Conservation (phyloP, 1,140 invertebrate species). For the Potamilus streckersoni region DNA sequence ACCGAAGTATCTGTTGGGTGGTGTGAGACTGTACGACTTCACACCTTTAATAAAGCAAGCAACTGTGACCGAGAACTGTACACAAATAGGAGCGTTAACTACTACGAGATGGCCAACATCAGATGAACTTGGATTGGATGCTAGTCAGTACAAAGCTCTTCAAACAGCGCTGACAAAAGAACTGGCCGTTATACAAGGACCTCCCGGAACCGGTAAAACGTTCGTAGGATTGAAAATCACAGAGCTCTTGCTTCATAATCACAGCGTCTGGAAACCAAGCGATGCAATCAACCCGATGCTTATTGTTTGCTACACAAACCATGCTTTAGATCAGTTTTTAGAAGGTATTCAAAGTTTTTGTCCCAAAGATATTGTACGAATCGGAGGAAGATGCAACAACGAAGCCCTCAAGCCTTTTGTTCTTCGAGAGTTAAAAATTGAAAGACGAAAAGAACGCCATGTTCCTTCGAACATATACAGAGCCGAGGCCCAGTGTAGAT, state of each 20-base stretch:
- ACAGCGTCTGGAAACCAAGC: conserved; percentile 43
- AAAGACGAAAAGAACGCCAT: not conserved
- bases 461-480: conserved; percentile 8
- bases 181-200: conserved; percentile 79
- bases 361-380: conserved; percentile 73
- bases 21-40: conserved; percentile 3
- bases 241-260: conserved; percentile 61
- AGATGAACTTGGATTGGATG: conserved; percentile 61
- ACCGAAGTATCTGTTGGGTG: too few species aligned
- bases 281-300: conserved; percentile 73
- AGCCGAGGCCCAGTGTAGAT: conserved; percentile 10
- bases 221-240: conserved; percentile 67
- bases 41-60: conserved; percentile 39
- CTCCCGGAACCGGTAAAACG: conserved; percentile 65
- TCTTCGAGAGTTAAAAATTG: conserved; percentile 13
- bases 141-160: conserved; percentile 69
- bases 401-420: conserved; percentile 38
- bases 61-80: conserved; percentile 3
- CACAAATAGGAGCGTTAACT: conserved; percentile 33
- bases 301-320: conserved; percentile 87
- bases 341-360: conserved; percentile 70
- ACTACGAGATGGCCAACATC: conserved; percentile 50
- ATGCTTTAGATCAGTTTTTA: conserved; percentile 91
- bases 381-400: conserved; percentile 79
- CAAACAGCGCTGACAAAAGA: conserved; percentile 68